A percentile compares a stretch with the other conserved stretches of the same genome.
Conservation (phyloP, 92 coral and sea anemone genomes). For the Palythoa grandis region DNA sequence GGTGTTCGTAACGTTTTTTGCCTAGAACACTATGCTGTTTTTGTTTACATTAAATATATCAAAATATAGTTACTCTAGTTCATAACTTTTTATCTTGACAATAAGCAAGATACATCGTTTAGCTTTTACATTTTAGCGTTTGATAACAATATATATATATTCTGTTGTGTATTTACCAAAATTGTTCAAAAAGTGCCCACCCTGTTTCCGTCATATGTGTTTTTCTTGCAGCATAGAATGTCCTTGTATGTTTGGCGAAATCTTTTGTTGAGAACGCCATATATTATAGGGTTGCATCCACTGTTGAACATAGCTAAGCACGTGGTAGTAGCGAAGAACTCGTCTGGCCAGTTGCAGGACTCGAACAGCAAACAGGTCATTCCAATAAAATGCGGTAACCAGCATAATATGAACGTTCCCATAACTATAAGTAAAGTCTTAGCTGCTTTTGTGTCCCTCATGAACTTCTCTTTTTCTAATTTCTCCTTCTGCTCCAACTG, state of each 20-base stretch:
- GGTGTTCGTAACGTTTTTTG: no score
- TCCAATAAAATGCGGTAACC: slow-evolving; percentile 90
- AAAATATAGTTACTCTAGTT: no score
- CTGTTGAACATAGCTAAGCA: slow-evolving; percentile 93
- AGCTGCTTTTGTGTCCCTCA: slow-evolving; percentile 80
- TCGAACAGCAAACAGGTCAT: slow-evolving; percentile 82
- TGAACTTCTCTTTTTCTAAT: slow-evolving; percentile 70
- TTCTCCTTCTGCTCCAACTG: slow-evolving; percentile 58
- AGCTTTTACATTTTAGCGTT: no score
- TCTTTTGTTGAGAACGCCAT: slow-evolving; percentile 83
- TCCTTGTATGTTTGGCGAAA: slow-evolving; percentile 84
- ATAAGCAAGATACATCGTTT: no score
- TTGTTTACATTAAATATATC: no score
- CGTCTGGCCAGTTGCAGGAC: slow-evolving; percentile 81
- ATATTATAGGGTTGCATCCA: slow-evolving; percentile 86
- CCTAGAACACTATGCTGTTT: no score
- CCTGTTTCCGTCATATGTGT: slow-evolving; percentile 24
- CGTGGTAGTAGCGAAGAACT: slow-evolving; percentile 86
- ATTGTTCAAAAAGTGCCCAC: slow-evolving; percentile 25
- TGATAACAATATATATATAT: no score
- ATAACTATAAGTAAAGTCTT: slow-evolving; percentile 84
- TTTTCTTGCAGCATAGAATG: slow-evolving; percentile 62
- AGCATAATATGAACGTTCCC: slow-evolving; percentile 84
- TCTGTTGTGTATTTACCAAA: neutral
- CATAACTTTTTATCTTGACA: no score